Base-by-base conservation (phyloP, 2,888 invertebrate genomes). In the Drosophila antonietae region DNA sequence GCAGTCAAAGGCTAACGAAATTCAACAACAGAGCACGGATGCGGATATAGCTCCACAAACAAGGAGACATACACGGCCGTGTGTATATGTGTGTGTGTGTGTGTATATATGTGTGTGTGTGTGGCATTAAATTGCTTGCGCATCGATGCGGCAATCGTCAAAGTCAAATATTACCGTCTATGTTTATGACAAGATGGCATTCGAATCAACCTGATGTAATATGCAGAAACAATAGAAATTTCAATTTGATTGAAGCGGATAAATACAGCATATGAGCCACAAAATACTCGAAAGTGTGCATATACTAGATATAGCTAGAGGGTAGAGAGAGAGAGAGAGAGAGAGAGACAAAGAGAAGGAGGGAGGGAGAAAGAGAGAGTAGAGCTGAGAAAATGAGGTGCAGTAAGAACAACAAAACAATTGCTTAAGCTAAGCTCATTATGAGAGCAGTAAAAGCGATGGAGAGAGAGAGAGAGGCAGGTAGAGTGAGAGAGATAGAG, bases 1-100 rank as follows among this genome's bases (percentile, higher is more conserved):
- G 47, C 69, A 69, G 65, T 77, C 77, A 77, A 78, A 77, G 74
- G 74, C 78, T 55, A 70, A 70, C 74, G 65, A 77, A 77, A 70
- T 74, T 67, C 67, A 53, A 69, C 49, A 47, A 44, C 65, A 46
- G 46, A 73, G 44, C 70, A 44, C 56, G 59, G 60, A 75, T 74
- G 63, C 76, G 76, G 64, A 76, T 70, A 63, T 70, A 47, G 66
- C 58, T 78, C 33, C 66, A 74, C 77, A 74, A 74, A 74, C 67
- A 77, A 61, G 66, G 53, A 58, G 60, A 78, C 39, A 33, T n/a
- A 23, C 5, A 46, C 23, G 15, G 15, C n/a, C 28, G 4, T 10
- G 23, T 37, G 12, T 37, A 12, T 37, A 4, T 37, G 4, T 35
- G 12, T 35, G 44, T 39, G 62, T 47, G 58, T 44, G 66, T 70